phyloP scores from a whole-genome alignment of 1,140 invertebrate species.

The Rhopalosiphum maidis region DNA sequence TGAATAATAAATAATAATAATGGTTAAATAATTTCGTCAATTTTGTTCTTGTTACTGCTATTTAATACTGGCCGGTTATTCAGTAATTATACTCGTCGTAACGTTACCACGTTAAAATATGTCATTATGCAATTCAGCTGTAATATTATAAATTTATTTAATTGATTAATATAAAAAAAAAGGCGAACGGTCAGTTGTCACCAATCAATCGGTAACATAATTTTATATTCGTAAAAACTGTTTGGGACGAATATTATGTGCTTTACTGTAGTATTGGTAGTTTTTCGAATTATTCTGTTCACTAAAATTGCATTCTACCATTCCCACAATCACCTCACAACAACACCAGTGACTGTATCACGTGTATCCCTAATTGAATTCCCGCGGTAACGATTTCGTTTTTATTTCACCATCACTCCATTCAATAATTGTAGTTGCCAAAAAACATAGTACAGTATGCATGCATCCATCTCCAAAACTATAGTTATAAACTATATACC shows the following conservation, averaged over 20 bases:
- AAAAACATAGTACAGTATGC: not conserved
- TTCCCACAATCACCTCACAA: not conserved
- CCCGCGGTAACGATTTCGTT: not conserved
- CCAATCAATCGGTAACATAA: not conserved
- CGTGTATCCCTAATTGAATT: slow-evolving; percentile 8
- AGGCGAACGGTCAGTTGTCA: not conserved
- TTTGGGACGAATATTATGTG: not conserved
- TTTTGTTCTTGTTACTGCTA: not conserved
- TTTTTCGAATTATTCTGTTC: not conserved
- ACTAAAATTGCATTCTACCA: no score
- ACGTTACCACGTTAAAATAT: not conserved
- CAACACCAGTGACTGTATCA: not conserved
- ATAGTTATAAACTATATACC: not conserved
- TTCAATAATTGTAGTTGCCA: not conserved
- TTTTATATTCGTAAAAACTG: not conserved
- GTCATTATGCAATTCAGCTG: not conserved
- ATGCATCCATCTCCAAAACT: not conserved
- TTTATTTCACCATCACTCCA: not conserved
- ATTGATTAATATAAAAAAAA: not conserved
- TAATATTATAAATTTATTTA: not conserved
- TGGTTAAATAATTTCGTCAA: not conserved
- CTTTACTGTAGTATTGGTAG: not conserved
- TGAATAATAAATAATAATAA: not conserved
- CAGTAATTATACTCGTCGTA: not conserved
- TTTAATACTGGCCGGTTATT: not conserved